A percentile compares a stretch with the other conserved stretches of the same genome.
These are phyloP conservation scores for Venturia canescens DNA, from an alignment of 1,140 invertebrate species.

Conservation along the genomic window DNA sequence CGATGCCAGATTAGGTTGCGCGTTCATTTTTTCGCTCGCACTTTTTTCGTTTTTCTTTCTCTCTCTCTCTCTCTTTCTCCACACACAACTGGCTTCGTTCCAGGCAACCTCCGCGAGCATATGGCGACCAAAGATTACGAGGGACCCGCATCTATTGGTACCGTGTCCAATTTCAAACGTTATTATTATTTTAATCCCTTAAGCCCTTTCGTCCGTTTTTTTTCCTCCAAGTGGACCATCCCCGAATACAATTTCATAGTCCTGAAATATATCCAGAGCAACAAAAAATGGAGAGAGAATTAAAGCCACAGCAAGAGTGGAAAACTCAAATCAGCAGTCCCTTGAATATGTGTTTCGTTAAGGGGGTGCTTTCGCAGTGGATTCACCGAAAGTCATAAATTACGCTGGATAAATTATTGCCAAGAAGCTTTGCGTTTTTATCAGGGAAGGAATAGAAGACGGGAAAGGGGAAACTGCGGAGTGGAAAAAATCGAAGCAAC, in stretches of 20 bases:
- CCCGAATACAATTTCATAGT: slow-evolving; percentile 39
- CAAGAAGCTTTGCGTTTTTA: not conserved
- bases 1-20: slow-evolving; percentile 68
- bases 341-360: not conserved
- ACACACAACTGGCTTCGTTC: slow-evolving; percentile 67
- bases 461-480: not conserved
- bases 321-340: not conserved
- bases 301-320: not conserved
- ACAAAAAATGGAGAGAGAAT: not conserved
- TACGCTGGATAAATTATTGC: slow-evolving; percentile 11
- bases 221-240: not conserved
- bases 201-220: slow-evolving; percentile 54
- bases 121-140: slow-evolving; percentile 60
- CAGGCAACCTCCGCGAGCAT: slow-evolving; percentile 57
- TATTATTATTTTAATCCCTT: slow-evolving; percentile 73
- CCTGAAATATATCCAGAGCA: slow-evolving; percentile 6
- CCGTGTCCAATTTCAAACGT: slow-evolving; percentile 72
- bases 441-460: not conserved
- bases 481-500: not conserved
- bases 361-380: not conserved
- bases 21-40: slow-evolving; percentile 62
- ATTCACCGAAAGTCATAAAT: slow-evolving; percentile 17
- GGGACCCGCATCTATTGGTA: slow-evolving; percentile 48
- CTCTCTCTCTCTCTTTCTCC: slow-evolving; percentile 30
- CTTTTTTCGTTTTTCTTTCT: slow-evolving; percentile 4